Conservation (phyloP, 2,888 invertebrate genomes). For the Junonia oenone region DNA sequence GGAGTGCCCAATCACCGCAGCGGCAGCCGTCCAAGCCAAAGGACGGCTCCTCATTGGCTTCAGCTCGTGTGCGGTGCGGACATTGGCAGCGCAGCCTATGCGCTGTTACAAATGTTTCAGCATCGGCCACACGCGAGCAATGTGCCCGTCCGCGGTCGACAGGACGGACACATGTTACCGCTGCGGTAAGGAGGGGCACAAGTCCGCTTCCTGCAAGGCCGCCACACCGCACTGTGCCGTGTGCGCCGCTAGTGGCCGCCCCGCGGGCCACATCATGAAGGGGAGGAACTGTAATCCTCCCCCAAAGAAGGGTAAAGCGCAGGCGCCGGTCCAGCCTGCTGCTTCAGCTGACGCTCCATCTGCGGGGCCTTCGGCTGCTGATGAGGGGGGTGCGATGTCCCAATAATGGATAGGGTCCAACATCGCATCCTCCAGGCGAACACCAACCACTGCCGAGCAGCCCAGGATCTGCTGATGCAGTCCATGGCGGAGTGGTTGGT, state of each 20-base stretch:
- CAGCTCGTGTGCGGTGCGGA: background rate
- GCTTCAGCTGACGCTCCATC: background rate
- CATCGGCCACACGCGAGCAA: background rate
- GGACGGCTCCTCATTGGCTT: background rate
- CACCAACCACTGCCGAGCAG: background rate
- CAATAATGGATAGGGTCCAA: background rate
- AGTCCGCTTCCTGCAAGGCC: background rate
- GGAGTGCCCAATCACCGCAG: background rate
- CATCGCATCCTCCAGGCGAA: background rate
- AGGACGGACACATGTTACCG: background rate
- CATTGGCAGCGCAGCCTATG: background rate
- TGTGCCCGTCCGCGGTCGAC: background rate
- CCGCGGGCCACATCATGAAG: background rate
- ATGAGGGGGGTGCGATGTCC: background rate
- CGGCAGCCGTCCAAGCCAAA: background rate
- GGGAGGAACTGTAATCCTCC: background rate
- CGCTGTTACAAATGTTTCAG: background rate
- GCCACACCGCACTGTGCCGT: background rate
- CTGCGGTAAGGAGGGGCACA: background rate
- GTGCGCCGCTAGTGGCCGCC: background rate
- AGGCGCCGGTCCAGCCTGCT: background rate
- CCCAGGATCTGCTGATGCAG: constrained; percentile 2
- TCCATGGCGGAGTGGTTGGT: background rate
- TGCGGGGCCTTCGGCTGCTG: background rate
- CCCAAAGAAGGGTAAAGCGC: background rate